These are phyloP conservation scores for Lasioglossum marginatum DNA, from an alignment of 2,888 invertebrate species.

Conservation along the genomic window DNA sequence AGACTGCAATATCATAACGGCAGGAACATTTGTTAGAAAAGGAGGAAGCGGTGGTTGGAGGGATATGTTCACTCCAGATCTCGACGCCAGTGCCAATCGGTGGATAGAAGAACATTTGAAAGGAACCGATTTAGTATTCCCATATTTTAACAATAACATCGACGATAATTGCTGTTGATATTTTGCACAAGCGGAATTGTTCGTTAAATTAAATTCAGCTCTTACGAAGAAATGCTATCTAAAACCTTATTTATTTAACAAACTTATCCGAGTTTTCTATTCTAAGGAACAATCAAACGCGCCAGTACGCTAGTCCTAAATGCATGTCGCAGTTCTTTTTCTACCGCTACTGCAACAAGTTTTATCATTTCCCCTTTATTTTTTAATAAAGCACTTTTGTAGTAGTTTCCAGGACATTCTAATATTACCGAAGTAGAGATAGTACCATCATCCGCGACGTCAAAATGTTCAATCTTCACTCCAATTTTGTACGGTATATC, in stretches of 20 bases:
- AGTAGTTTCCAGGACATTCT: slow-evolving; percentile 87
- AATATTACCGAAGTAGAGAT: slow-evolving; percentile 87
- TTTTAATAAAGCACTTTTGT: slow-evolving; percentile 89
- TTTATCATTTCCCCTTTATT: slow-evolving; percentile 88
- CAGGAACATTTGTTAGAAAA: slow-evolving; percentile 88
- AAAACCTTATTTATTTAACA: neutral
- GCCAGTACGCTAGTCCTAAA: slow-evolving; percentile 75
- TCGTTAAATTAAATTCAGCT: neutral
- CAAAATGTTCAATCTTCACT: slow-evolving; percentile 89
- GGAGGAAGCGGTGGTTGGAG: slow-evolving; percentile 90
- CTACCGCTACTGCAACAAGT: slow-evolving; percentile 85
- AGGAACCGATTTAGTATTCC: slow-evolving; percentile 87
- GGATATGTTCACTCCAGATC: slow-evolving; percentile 89
- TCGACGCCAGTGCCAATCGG: slow-evolving; percentile 88
- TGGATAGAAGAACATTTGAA: slow-evolving; percentile 89
- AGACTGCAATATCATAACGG: slow-evolving; percentile 87
- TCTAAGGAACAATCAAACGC: slow-evolving; percentile 54
- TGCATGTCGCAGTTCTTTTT: slow-evolving; percentile 75
- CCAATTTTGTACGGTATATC: slow-evolving; percentile 94
- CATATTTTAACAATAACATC: slow-evolving; percentile 73
- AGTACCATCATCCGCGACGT: slow-evolving; percentile 86
- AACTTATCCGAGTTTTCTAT: neutral
- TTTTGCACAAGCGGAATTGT: neutral
- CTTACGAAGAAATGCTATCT: neutral
- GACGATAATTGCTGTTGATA: slow-evolving; percentile 27